phyloP scores from a whole-genome alignment of 2,113 vertebrate genomes.

The Tragulus kanchil region DNA sequence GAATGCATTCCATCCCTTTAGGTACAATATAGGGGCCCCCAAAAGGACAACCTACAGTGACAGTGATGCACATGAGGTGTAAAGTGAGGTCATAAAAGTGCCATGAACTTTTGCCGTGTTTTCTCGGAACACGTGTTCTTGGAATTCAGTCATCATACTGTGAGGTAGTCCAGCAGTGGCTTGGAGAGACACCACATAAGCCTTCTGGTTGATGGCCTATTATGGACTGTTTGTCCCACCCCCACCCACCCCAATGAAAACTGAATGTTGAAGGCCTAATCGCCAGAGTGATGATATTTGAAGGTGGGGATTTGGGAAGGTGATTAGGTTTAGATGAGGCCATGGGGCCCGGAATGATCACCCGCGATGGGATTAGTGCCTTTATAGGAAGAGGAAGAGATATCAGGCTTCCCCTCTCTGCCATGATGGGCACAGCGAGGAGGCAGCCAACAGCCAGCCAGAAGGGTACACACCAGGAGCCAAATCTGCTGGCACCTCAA shows the following conservation, averaged over 20 bases:
- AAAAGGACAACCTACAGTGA: neutral
- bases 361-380: neutral
- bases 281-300: neutral
- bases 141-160: neutral
- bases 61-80: neutral
- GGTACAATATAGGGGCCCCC: too few species aligned
- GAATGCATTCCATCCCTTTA: neutral
- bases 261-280: neutral
- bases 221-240: neutral
- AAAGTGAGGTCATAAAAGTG: neutral
- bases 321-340: neutral
- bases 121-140: accelerated
- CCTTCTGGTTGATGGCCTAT: neutral
- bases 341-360: accelerated
- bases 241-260: accelerated
- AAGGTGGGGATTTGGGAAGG: neutral
- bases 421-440: neutral
- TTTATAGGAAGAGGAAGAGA: neutral
- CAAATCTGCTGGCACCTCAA: too few species aligned
- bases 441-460: neutral
- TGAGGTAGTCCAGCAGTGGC: neutral
- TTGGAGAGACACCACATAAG: neutral
- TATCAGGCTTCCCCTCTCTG: neutral
- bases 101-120: neutral
- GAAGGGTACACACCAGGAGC: too few species aligned